Evolutionary conservation across 92 coral and sea anemone species (phyloP).

Genomic region (Palythoa grandis): DNA sequence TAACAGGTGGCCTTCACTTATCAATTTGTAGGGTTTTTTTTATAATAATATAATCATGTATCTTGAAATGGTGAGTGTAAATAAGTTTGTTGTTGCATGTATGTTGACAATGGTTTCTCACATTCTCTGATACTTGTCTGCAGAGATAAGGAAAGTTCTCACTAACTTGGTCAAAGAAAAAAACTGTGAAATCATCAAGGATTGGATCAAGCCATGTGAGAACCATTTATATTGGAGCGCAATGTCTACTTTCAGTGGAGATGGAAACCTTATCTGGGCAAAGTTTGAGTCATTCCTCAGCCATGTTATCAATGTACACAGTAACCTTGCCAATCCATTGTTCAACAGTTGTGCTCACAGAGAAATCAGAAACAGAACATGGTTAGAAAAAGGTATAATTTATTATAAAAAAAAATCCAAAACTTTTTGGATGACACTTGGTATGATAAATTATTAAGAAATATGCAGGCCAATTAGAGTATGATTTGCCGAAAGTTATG

Average conservation of each 20-base stretch:
- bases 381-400: slow-evolving; percentile 8
- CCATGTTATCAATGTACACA: not conserved
- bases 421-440: not conserved
- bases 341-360: slow-evolving; percentile 8
- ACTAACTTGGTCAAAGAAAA: not conserved
- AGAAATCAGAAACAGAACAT: not conserved
- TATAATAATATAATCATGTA: no score
- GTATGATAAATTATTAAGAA: not conserved
- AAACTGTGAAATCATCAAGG: not conserved
- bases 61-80: no score
- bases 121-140: not conserved
- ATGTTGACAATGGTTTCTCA: not conserved
- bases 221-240: slow-evolving; percentile 16
- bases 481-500: no score
- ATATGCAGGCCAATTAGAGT: not conserved
- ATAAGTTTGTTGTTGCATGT: no score
- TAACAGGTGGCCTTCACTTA: no score
- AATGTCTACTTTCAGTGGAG: not conserved
- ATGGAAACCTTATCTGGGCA: slow-evolving; percentile 14
- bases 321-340: not conserved
- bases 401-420: not conserved
- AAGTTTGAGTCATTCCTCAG: slow-evolving; percentile 20
- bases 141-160: slow-evolving; percentile 27
- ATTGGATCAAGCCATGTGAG: slow-evolving; percentile 12
- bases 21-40: no score